Conservation (phyloP, 2,888 invertebrate species). For the Operophtera brumata region DNA sequence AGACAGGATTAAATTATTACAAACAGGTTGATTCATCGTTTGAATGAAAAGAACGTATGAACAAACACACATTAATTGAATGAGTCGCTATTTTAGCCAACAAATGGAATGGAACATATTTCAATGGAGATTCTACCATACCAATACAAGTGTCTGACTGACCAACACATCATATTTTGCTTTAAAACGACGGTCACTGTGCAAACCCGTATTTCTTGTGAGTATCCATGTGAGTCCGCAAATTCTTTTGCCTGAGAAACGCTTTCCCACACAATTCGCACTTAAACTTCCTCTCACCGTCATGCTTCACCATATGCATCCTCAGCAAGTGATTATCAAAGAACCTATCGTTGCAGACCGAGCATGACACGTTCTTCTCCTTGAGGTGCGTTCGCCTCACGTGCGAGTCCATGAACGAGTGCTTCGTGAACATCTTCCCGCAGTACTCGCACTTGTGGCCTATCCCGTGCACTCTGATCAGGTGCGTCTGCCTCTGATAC, state of each 20-base stretch:
- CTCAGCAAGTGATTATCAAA: constrained; percentile 66
- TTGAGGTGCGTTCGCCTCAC: constrained; percentile 70
- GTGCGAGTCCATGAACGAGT: constrained; percentile 72
- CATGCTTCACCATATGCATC: constrained; percentile 78
- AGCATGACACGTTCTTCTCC: constrained; percentile 67
- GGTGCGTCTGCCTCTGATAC: constrained; percentile 76
- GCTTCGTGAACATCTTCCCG: constrained; percentile 68
- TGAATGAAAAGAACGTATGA: too few species aligned
- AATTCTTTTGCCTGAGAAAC: constrained; percentile 79
- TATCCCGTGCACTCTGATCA: constrained; percentile 71
- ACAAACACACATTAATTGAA: too few species aligned
- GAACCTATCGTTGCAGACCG: constrained; percentile 66
- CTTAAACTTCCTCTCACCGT: constrained; percentile 75
- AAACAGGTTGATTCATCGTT: too few species aligned
- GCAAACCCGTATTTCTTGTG: constrained; percentile 70
- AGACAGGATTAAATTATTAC: too few species aligned
- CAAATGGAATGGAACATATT: too few species aligned
- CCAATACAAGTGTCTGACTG: too few species aligned
- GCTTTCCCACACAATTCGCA: constrained; percentile 81
- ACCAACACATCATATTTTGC: too few species aligned
- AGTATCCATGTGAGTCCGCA: constrained; percentile 80
- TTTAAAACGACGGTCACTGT: constrained; percentile 15
- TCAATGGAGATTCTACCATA: too few species aligned
- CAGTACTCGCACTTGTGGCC: constrained; percentile 69
- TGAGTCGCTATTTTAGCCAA: too few species aligned